A percentile compares a stretch with the other conserved stretches of the same genome.
phyloP scores from a whole-genome alignment of 2,797 vertebrate species.

The Epinephelus malabaricus region DNA sequence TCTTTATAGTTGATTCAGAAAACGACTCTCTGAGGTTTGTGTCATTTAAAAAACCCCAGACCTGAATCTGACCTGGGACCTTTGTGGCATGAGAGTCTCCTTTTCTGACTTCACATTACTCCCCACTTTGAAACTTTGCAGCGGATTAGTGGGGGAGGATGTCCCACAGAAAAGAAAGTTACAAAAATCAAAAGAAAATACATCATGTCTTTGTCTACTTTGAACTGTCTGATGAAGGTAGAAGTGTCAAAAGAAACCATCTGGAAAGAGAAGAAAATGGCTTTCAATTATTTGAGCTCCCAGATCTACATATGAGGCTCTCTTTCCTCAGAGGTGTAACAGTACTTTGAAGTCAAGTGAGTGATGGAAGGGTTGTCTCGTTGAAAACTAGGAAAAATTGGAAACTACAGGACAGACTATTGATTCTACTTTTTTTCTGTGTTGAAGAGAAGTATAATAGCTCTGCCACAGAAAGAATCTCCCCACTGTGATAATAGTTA shows the following conservation, averaged over 20 bases:
- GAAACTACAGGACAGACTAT: conserved; percentile 21
- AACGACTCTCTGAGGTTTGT: neutral
- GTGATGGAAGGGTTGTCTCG: conserved; percentile 6
- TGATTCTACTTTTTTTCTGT: conserved; percentile 18
- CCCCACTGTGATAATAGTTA: conserved; percentile 36
- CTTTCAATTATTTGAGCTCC: conserved; percentile 36
- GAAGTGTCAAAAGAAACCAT: conserved; percentile 28
- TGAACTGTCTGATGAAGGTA: conserved; percentile 16
- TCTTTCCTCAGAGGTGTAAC: conserved; percentile 4
- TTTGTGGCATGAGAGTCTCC: neutral
- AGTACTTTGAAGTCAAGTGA: conserved; percentile 28
- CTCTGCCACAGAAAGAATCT: conserved; percentile 6
- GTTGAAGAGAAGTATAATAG: neutral
- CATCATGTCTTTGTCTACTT: neutral
- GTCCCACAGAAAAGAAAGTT: neutral
- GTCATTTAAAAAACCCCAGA: neutral
- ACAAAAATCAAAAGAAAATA: conserved; percentile 17
- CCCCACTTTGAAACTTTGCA: neutral
- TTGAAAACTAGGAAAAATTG: conserved; percentile 1
- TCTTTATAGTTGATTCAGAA: conserved; percentile 3
- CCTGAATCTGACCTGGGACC: neutral
- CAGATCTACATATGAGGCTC: neutral
- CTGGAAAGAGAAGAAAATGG: conserved; percentile 37
- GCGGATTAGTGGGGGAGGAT: neutral
- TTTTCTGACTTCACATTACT: neutral